Evolutionary conservation across 2,113 vertebrate species (phyloP).

Genomic region (Ceyx margarethae): DNA sequence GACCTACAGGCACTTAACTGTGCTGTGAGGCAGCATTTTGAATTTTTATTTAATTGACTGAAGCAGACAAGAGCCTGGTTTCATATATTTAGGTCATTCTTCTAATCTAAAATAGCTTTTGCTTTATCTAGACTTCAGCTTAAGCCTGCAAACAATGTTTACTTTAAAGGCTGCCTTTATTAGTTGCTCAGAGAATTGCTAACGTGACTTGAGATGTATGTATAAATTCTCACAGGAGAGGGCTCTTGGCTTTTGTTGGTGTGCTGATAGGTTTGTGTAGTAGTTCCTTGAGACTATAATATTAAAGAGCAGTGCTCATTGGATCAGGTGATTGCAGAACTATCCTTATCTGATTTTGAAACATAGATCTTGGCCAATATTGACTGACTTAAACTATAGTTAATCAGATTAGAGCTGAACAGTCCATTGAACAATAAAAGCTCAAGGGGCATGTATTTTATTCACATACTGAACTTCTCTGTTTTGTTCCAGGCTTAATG

Average conservation of each 20-base stretch:
- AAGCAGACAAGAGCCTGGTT: neutral
- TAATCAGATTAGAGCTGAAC: neutral
- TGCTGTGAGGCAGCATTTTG: neutral
- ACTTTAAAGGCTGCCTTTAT: neutral
- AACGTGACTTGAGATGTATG: neutral
- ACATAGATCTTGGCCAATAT: neutral
- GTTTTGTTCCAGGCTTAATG: slow-evolving; percentile 80
- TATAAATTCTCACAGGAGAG: neutral
- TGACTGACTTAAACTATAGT: neutral
- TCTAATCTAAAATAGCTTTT: neutral
- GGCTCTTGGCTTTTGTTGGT: neutral
- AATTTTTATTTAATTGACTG: neutral
- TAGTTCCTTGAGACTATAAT: neutral
- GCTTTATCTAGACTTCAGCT: neutral
- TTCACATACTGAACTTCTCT: neutral
- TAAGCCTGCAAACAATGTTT: neutral
- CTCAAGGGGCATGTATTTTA: neutral
- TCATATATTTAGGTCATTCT: neutral
- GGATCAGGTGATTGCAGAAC: neutral
- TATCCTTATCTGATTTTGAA: neutral
- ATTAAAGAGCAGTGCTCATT: neutral
- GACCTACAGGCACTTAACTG: neutral
- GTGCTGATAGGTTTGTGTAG: neutral
- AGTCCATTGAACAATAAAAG: neutral
- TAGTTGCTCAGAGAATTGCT: neutral